A percentile compares a stretch with the other conserved stretches of the same genome.
Evolutionary conservation across 2,113 vertebrate species (phyloP).

Genomic region (Plestiodon gilberti): DNA sequence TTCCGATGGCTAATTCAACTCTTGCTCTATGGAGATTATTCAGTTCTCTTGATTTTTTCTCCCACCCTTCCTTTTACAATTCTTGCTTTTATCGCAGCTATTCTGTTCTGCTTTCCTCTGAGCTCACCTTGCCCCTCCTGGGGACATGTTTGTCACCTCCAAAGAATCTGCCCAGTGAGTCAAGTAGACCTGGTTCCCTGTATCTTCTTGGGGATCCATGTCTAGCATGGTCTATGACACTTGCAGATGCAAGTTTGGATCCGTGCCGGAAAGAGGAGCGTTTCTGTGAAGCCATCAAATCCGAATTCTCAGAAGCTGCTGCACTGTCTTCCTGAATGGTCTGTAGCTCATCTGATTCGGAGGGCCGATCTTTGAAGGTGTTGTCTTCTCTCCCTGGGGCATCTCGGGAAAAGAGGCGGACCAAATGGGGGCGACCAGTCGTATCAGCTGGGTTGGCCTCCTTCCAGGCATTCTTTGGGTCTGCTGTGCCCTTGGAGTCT

Average conservation of each 20-base stretch:
- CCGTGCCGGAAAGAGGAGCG: slow-evolving; percentile 81
- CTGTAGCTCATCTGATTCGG: slow-evolving; percentile 97
- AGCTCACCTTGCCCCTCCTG: slow-evolving; percentile 97
- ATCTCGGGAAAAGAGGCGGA: slow-evolving; percentile 99
- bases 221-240: slow-evolving; percentile 88
- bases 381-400: slow-evolving; percentile 98
- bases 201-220: slow-evolving; percentile 84
- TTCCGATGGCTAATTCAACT: slow-evolving; percentile 63
- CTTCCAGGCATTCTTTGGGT: slow-evolving; percentile 84
- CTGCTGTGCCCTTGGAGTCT: slow-evolving; percentile 89
- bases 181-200: slow-evolving; percentile 92
- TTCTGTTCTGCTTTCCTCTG: slow-evolving; percentile 77
- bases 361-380: slow-evolving; percentile 99
- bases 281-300: slow-evolving; percentile 89
- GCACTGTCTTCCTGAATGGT: slow-evolving; percentile 94
- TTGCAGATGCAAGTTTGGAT: slow-evolving; percentile 91
- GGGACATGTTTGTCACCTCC: slow-evolving; percentile 90
- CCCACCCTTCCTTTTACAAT: slow-evolving; percentile 57
- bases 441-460: slow-evolving; percentile 89
- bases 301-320: slow-evolving; percentile 85
- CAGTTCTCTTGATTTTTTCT: slow-evolving; percentile 30
- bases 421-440: slow-evolving; percentile 93
- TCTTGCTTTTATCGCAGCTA: slow-evolving; percentile 53
- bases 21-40: slow-evolving; percentile 56
- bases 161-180: slow-evolving; percentile 97